Conservation (phyloP, 2,888 invertebrate genomes). For the Lasioglossum morio region DNA sequence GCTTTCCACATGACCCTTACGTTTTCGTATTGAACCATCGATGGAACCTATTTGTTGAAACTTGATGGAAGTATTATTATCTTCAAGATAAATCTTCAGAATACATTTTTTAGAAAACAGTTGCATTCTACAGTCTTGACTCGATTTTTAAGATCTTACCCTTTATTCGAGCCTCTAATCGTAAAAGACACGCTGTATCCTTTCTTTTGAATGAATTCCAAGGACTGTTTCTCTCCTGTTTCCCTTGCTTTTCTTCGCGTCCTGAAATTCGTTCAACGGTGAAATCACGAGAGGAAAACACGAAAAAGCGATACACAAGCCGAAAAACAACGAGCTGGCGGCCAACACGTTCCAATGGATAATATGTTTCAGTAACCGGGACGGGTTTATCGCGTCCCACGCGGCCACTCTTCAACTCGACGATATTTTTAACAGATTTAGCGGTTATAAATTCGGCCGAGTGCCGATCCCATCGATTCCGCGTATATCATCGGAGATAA, state of each 20-base stretch:
- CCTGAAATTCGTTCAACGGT: background rate
- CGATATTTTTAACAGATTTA: slow-evolving; percentile 5
- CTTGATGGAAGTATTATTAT: background rate
- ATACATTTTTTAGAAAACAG: background rate
- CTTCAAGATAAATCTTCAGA: background rate
- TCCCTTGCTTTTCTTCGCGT: background rate
- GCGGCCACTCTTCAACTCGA: background rate
- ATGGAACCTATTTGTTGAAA: background rate
- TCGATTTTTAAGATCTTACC: background rate
- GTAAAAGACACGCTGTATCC: background rate
- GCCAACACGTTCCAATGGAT: background rate
- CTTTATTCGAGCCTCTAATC: too few relatives aligned
- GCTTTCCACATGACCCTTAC: background rate
- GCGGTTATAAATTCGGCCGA: slow-evolving; percentile 22
- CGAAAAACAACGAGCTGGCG: background rate
- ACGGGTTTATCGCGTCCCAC: slow-evolving; percentile 22
- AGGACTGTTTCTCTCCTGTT: background rate
- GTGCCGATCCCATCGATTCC: slow-evolving; percentile 23
- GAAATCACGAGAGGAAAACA: background rate
- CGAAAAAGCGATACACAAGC: background rate
- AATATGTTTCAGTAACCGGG: slow-evolving; percentile 26
- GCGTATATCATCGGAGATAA: slow-evolving; percentile 23
- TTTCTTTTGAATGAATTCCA: background rate
- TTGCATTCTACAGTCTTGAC: background rate
- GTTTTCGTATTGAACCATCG: background rate